Base-by-base conservation (phyloP, 2,113 vertebrate genomes). In the Gambusia affinis region DNA sequence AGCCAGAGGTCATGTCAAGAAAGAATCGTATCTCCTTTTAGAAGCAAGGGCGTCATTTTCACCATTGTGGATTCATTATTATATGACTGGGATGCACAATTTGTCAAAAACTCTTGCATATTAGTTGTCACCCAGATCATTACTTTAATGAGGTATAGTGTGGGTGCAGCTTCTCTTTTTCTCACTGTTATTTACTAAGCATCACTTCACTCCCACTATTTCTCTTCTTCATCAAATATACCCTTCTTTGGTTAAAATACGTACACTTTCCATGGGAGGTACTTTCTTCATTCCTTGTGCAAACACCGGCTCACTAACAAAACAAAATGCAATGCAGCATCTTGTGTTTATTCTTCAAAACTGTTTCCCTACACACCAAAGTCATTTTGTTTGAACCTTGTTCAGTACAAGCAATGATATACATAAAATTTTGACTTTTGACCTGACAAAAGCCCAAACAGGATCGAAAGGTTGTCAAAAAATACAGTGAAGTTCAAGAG, bases 141-240 rank as follows among this genome's bases (percentile, higher is more conserved):
- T 69, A 73, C 73, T 79, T 81, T 83, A 86, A 87, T 83, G 79
- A 90, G 86, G 51, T 77, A 65, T 61, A 54, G 82, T 64, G 70
- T 91, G 84, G 75, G 77, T 69, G 85, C 78, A 42, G 79, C 51
- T 75, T 68, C 60, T 84, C 60, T 79, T 51, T 76, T 62, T 60
- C 47, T 83, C 65, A 57, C 35, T 42, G n/a, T 69, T 54, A 54
- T 69, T 69, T 54, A 60, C 35, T 7, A 27, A 42, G 76, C 63
- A n/a, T 66, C 39, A 70, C 51, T 67, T 75, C 71, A 67, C 33
- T 60, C 68, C 31, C 33, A 75, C 78, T 27, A 22, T 28, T 74
- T 33, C 64, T 11, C 31, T 57, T 35, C 47, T 60, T 37, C 24
- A 33, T 70, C n/a, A 70, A 60, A 70, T 27, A 4, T 54, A 35